These are phyloP conservation scores for Pitangus sulphuratus DNA, from an alignment of 2,797 vertebrate species.

Conservation along the genomic window DNA sequence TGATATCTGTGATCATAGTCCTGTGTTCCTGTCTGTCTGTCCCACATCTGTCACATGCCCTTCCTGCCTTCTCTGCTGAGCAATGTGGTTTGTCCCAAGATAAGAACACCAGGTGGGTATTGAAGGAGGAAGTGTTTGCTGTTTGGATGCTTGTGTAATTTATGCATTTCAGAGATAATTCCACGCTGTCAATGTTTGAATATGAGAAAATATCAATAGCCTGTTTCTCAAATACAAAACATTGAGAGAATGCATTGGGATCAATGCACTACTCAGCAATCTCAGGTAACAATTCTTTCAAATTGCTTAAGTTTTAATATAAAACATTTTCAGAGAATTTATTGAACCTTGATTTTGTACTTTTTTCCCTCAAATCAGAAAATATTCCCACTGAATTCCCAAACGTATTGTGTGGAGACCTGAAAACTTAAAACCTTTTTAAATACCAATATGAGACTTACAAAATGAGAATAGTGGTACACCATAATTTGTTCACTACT, in stretches of 20 bases:
- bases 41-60: too few relatives aligned
- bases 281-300: not conserved
- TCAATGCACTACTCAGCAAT: not conserved
- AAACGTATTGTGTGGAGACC: accelerated
- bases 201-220: too few relatives aligned
- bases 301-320: not conserved
- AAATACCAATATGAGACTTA: not conserved
- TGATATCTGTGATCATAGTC: not conserved
- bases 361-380: not conserved
- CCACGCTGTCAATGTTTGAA: too few relatives aligned
- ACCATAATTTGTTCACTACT: not conserved
- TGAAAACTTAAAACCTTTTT: not conserved
- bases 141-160: not conserved
- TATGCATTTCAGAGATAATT: not conserved
- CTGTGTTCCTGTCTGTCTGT: not conserved
- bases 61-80: not conserved
- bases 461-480: not conserved
- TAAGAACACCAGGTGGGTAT: not conserved
- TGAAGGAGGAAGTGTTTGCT: not conserved
- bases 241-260: not conserved
- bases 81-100: not conserved
- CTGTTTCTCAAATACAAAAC: not conserved
- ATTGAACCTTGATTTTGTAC: not conserved
- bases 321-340: not conserved
- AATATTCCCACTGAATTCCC: not conserved